Evolutionary conservation across 92 coral and sea anemone genomes (phyloP).

Genomic region (Siderastrea radians): DNA sequence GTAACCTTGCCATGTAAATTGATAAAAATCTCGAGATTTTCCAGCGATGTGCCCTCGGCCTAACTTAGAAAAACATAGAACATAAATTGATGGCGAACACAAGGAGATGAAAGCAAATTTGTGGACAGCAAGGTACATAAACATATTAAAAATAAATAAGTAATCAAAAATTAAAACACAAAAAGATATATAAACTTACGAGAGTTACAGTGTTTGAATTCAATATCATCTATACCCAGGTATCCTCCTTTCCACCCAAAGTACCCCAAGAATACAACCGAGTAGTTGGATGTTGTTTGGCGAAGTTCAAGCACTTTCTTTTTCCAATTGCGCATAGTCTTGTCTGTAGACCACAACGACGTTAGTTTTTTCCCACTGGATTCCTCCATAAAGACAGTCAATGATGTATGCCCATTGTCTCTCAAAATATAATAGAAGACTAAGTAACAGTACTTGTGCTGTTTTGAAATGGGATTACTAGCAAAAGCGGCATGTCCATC

Average conservation of each 20-base stretch:
- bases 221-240: not conserved
- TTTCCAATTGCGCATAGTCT: not conserved
- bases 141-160: too few relatives aligned
- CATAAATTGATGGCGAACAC: too few relatives aligned
- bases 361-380: not conserved
- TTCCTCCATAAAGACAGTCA: slow-evolving; percentile 4
- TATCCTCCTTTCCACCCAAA: not conserved
- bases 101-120: too few relatives aligned
- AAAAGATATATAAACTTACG: not conserved
- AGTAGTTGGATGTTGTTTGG: not conserved
- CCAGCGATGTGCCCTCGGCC: too few relatives aligned
- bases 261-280: slow-evolving; percentile 19
- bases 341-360: not conserved
- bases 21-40: too few relatives aligned
- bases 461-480: not conserved
- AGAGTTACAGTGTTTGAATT: not conserved
- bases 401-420: not conserved
- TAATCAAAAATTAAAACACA: not conserved
- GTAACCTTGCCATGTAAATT: too few relatives aligned
- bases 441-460: slow-evolving; percentile 20
- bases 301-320: slow-evolving; percentile 18
- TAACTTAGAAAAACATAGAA: too few relatives aligned
- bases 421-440: slow-evolving; percentile 2
- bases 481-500: not conserved
- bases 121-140: too few relatives aligned